A percentile compares a stretch with the other conserved stretches of the same genome.
Evolutionary conservation across 2,797 vertebrate genomes (phyloP).

Genomic region (Semotilus atromaculatus): DNA sequence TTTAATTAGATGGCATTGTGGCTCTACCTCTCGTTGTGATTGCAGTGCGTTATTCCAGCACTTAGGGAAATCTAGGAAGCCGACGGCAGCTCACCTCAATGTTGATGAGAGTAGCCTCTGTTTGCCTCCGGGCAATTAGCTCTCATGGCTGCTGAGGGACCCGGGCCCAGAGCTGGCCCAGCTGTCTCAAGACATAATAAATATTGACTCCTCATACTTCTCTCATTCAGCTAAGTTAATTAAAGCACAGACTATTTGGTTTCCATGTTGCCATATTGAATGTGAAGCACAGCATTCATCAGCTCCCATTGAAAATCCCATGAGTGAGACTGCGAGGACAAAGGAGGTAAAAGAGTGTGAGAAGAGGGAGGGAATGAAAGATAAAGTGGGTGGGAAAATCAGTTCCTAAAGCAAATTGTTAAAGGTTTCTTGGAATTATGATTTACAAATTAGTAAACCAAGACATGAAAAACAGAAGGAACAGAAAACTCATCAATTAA

Average conservation of each 20-base stretch:
- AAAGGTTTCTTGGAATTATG: background rate
- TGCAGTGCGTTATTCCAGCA: conserved; percentile 61
- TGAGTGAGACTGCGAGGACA: conserved; percentile 29
- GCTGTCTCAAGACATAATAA: conserved; percentile 70
- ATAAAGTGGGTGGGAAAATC: no score
- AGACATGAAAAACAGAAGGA: background rate
- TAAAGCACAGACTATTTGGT: conserved; percentile 73
- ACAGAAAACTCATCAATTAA: background rate
- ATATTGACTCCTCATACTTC: conserved; percentile 74
- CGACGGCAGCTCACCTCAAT: conserved; percentile 59
- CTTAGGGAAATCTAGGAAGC: conserved; percentile 68
- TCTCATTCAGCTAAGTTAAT: conserved; percentile 72
- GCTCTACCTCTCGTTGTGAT: conserved; percentile 62
- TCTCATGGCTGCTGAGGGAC: conserved; percentile 59
- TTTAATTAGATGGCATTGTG: conserved; percentile 42
- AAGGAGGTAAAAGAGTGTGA: background rate
- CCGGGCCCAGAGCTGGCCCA: conserved; percentile 59
- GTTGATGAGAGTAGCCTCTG: conserved; percentile 62
- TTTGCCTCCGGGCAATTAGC: conserved; percentile 77
- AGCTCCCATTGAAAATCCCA: conserved; percentile 62
- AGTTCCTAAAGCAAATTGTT: background rate
- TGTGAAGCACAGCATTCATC: conserved; percentile 72
- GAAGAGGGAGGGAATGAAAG: background rate
- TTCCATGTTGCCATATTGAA: conserved; percentile 71
- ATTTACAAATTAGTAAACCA: background rate